phyloP scores from a whole-genome alignment of 2,888 invertebrate genomes.

The Stenotaenia linearis region DNA sequence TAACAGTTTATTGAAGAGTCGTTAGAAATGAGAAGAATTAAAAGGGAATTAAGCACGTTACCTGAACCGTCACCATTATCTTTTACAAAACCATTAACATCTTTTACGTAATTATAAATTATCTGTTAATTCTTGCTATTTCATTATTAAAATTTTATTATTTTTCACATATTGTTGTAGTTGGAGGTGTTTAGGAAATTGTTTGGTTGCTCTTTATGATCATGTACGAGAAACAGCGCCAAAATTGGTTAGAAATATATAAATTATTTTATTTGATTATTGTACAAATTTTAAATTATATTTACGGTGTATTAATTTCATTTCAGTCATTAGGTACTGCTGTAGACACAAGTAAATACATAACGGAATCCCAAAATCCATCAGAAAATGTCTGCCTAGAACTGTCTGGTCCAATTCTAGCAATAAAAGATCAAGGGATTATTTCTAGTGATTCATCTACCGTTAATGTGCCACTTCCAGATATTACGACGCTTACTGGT shows the following conservation, averaged over 20 bases:
- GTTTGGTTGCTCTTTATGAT: constrained; percentile 44
- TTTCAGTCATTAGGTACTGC: background rate
- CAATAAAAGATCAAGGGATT: background rate
- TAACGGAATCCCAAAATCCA: background rate
- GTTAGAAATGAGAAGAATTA: constrained; percentile 43
- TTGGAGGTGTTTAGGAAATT: constrained; percentile 47
- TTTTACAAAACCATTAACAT: constrained; percentile 42
- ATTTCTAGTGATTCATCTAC: background rate
- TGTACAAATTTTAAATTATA: no score
- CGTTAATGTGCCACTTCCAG: background rate
- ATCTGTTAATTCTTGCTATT: background rate
- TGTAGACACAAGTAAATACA: background rate
- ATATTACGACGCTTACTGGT: background rate
- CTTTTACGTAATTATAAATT: constrained; percentile 41
- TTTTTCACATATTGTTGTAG: constrained; percentile 38
- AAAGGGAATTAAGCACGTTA: constrained; percentile 42
- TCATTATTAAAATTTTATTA: background rate
- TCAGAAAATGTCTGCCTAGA: background rate
- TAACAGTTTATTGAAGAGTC: constrained; percentile 46
- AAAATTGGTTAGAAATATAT: constrained; percentile 41
- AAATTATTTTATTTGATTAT: background rate
- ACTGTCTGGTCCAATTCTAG: background rate
- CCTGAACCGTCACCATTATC: constrained; percentile 41
- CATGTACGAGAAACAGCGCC: constrained; percentile 41
- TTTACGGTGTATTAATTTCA: background rate